phyloP scores from a whole-genome alignment of 2,888 invertebrate genomes.

The Polydrusus tereticollis region DNA sequence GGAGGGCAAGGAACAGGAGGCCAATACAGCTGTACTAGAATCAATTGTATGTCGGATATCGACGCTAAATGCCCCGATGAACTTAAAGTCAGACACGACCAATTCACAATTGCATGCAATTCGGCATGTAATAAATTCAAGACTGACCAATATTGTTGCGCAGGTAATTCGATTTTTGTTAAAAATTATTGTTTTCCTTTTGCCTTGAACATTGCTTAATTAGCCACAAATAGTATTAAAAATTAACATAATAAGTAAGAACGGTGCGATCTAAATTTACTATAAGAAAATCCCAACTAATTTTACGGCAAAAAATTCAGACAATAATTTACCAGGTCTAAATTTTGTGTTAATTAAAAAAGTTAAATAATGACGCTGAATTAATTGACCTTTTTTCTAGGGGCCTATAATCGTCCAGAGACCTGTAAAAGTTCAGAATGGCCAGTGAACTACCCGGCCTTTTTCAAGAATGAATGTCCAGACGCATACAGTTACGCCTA shows the following conservation, averaged over 20 bases:
- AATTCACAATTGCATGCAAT: constrained; percentile 65
- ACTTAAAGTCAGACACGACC: constrained; percentile 55
- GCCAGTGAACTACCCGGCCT: constrained; percentile 60
- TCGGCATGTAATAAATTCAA: constrained; percentile 68
- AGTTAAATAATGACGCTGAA: too few relatives aligned
- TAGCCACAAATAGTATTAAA: too few relatives aligned
- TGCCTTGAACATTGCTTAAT: too few relatives aligned
- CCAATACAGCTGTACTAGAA: constrained; percentile 63
- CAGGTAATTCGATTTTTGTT: constrained; percentile 51
- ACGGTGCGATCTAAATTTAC: too few relatives aligned
- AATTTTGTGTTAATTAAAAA: too few relatives aligned
- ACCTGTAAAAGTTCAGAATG: constrained; percentile 35
- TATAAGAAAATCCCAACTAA: too few relatives aligned
- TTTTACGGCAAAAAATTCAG: too few relatives aligned
- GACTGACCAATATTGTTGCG: constrained; percentile 68
- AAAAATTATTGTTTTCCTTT: too few relatives aligned
- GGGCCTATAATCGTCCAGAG: constrained; percentile 23
- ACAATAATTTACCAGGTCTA: too few relatives aligned
- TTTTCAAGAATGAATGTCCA: constrained; percentile 68
- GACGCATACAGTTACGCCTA: constrained; percentile 70
- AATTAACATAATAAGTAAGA: too few relatives aligned
- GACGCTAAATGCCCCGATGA: constrained; percentile 64
- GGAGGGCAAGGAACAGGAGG: constrained; percentile 57
- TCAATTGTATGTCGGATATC: constrained; percentile 61
- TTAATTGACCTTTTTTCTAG: too few relatives aligned